Evolutionary conservation across 2,888 invertebrate species (phyloP).

Genomic region (Orchesellides sinensis): DNA sequence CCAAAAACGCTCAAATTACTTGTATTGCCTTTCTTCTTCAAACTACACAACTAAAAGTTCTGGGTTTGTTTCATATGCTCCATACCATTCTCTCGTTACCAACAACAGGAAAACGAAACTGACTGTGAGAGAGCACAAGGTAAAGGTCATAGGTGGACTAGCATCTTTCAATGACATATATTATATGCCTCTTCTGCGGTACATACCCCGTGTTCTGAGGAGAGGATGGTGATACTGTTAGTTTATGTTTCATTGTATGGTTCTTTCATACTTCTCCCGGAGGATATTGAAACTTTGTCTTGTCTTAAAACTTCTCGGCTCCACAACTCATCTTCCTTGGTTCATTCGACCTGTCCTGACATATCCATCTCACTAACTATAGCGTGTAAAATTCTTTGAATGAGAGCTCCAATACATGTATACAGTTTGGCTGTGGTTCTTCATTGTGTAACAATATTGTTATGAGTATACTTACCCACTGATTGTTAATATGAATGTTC

Average conservation of each 20-base stretch:
- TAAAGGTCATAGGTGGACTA: slow-evolving; percentile 57
- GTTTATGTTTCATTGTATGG: background rate
- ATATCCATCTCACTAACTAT: no score
- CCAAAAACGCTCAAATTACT: no score
- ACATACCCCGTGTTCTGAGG: background rate
- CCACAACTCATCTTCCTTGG: slow-evolving; percentile 13
- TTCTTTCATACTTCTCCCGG: background rate
- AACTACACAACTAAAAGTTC: no score
- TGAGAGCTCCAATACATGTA: no score
- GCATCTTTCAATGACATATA: slow-evolving; percentile 59
- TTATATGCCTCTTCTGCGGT: slow-evolving; percentile 15
- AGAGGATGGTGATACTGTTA: background rate
- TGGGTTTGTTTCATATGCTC: no score
- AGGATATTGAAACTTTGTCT: slow-evolving; percentile 20
- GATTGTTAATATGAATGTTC: no score
- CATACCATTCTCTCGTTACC: background rate
- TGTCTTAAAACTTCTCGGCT: slow-evolving; percentile 16
- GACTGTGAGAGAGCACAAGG: slow-evolving; percentile 39
- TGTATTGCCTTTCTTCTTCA: no score
- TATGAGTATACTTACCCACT: no score
- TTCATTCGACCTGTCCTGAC: no score
- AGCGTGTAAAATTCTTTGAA: no score
- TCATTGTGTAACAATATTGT: no score
- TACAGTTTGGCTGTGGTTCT: no score
- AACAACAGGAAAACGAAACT: slow-evolving; percentile 23